A percentile compares a stretch with the other conserved stretches of the same genome.
Conservation (phyloP, 1,140 invertebrate genomes). For the Archivesica marissinica region DNA sequence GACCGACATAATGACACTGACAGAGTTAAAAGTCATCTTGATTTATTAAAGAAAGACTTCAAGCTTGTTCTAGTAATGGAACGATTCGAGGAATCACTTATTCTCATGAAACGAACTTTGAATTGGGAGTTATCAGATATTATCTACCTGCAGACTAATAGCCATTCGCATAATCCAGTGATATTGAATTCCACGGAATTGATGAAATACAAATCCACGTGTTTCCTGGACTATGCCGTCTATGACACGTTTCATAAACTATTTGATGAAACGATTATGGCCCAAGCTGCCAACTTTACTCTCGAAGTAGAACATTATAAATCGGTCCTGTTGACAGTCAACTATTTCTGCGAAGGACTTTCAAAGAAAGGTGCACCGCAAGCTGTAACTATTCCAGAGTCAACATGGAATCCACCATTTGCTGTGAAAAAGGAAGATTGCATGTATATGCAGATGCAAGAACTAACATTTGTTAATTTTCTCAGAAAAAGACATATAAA, state of each 20-base stretch:
- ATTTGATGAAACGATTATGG: not conserved
- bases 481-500: not conserved
- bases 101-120: slow-evolving; percentile 84
- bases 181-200: not conserved
- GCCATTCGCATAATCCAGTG: not conserved
- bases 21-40: slow-evolving; percentile 57
- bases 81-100: slow-evolving; percentile 85
- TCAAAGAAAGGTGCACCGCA: no score
- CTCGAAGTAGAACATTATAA: slow-evolving; percentile 24
- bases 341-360: slow-evolving; percentile 24
- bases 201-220: slow-evolving; percentile 1
- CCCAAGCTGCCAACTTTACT: not conserved
- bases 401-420: no score
- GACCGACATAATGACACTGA: slow-evolving; percentile 27
- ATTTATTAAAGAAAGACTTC: slow-evolving; percentile 77
- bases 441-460: no score
- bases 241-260: slow-evolving; percentile 16
- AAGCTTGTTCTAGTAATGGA: slow-evolving; percentile 85
- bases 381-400: no score
- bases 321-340: not conserved
- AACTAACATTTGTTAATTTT: slow-evolving; percentile 19
- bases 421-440: no score
- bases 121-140: slow-evolving; percentile 85
- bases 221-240: slow-evolving; percentile 38
- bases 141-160: slow-evolving; percentile 68